These are phyloP conservation scores for Colius striatus DNA, from an alignment of 2,113 vertebrate genomes.

Conservation along the genomic window DNA sequence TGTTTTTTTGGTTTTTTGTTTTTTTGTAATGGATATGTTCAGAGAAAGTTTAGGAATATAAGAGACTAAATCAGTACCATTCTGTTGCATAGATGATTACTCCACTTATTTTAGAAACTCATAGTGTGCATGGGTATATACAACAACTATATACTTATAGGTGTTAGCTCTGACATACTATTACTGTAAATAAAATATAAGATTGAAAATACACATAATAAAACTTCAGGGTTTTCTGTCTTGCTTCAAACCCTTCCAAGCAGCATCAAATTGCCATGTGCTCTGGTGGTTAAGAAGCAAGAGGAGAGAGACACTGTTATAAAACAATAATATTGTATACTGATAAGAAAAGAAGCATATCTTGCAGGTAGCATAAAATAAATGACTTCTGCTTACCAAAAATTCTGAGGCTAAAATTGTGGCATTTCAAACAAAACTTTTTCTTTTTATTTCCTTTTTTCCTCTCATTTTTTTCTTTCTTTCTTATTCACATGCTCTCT, in stretches of 20 bases:
- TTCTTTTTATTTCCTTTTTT: not conserved
- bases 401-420: not conserved
- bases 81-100: not conserved
- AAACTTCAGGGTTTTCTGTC: accelerated
- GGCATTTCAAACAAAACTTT: not conserved
- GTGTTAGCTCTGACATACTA: not conserved
- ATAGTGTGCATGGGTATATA: not conserved
- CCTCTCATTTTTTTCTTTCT: not conserved
- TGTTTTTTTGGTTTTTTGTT: not conserved
- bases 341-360: not conserved
- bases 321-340: not conserved
- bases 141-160: no score
- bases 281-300: not conserved
- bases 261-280: not conserved
- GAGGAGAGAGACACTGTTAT: not conserved
- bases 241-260: not conserved
- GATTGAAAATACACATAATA: not conserved
- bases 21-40: not conserved
- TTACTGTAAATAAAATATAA: not conserved
- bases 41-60: not conserved
- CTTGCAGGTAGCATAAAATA: not conserved
- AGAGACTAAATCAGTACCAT: not conserved
- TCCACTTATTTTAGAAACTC: not conserved
- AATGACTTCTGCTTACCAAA: not conserved
- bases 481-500: not conserved